Base-by-base conservation (phyloP, 2,113 vertebrate genomes). In the Ivindomyrus marchei region DNA sequence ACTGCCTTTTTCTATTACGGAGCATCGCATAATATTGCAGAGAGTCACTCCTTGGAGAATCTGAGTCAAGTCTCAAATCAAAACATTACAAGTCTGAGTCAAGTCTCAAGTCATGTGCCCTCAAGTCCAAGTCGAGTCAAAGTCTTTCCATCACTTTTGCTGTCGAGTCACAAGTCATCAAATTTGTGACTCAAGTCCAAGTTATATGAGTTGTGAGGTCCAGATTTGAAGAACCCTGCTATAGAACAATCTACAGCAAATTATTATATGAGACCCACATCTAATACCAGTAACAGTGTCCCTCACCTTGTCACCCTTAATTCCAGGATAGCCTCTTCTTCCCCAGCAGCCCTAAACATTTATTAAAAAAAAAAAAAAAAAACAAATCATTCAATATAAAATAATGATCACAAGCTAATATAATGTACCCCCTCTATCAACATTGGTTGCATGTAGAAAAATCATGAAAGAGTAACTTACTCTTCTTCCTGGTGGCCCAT, bases 291-390 rank as follows among this genome's bases (percentile, higher is more conserved):
- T 85, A 21, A 86, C n/a, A 10, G 31, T 50, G 39, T 52, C 15
- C n/a, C 95, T 95, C 92, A 97, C 97, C 94, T 96, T 96, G 89
- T 97, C 95, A 88, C 97, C 97, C 93, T 97, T 97, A 62, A 95
- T 94, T 83, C 97, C 97, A 91, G 91, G 27, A 88, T 92, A 93
- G 1, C 97, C 97, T 36, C 94, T 93, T 90, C 90, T 94, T 52
- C 97, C 96, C 24, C 92, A 93, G 92, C 96, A 96, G 13, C 97
- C 97, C 97, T 97, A 42, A 85, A 88, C 50, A 21, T 88, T 85
- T 13, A 77, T 11, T 39, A 6, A 70, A 24, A 56, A 24, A 53
- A 56, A 56, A 45, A 56, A 56, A 7, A 27, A 36, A 0, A 45
- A 9, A 89, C 9, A 50, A 52, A 89, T 21, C 11, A 52, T 53